phyloP scores from a whole-genome alignment of 2,888 invertebrate species.

The Pardosa pseudoannulata region DNA sequence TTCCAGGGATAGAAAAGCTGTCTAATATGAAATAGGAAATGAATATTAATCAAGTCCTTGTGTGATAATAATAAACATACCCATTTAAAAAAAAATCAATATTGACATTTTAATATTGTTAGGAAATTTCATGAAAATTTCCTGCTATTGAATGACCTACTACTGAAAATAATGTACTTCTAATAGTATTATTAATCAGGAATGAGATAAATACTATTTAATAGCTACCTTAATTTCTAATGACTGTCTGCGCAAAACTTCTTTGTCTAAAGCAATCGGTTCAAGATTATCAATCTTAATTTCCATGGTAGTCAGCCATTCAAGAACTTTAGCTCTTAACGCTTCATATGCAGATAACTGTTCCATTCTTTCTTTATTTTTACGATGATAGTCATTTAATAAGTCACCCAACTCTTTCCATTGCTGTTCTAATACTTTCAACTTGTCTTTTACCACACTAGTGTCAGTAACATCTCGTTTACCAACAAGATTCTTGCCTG shows the following conservation, averaged over 20 bases:
- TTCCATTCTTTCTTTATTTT: conserved; percentile 89
- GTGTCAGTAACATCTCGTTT: conserved; percentile 94
- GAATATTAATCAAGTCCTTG: too few relatives aligned
- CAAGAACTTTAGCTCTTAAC: conserved; percentile 87
- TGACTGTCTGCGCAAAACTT: conserved; percentile 88
- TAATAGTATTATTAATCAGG: too few relatives aligned
- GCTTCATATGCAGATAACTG: conserved; percentile 91
- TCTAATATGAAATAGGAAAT: too few relatives aligned
- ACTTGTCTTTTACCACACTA: conserved; percentile 87
- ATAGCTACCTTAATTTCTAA: conserved; percentile 79
- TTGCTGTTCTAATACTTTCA: conserved; percentile 87
- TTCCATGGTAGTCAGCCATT: conserved; percentile 91
- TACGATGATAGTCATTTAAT: conserved; percentile 89
- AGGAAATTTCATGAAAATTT: too few relatives aligned
- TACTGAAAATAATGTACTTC: too few relatives aligned
- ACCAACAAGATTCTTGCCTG: conserved; percentile 87
- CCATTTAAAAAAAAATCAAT: too few relatives aligned
- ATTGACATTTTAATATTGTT: too few relatives aligned
- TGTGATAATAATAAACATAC: too few relatives aligned
- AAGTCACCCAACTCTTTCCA: conserved; percentile 91
- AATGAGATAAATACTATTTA: too few relatives aligned
- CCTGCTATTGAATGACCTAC: too few relatives aligned
- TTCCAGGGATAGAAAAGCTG: too few relatives aligned
- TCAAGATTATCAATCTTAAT: conserved; percentile 85
- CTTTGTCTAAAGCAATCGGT: conserved; percentile 91